phyloP scores from a whole-genome alignment of 2,888 invertebrate species.

The Thymelicus lineola region DNA sequence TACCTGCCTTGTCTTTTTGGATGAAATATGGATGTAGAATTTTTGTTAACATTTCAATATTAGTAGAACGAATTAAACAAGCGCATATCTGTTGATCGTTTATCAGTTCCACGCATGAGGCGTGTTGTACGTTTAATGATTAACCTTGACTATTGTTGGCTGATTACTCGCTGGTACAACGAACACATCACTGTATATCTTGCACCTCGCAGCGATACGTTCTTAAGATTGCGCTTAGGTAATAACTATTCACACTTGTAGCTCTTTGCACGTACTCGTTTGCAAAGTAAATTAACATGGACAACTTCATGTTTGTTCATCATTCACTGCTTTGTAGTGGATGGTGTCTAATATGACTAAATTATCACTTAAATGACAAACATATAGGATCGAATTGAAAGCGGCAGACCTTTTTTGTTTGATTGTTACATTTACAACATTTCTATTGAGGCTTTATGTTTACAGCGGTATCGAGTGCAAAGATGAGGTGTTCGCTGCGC shows the following conservation, averaged over 20 bases:
- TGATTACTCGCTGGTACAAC: constrained; percentile 63
- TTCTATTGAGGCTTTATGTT: constrained; percentile 62
- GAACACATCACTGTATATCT: constrained; percentile 38
- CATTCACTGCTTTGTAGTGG: background rate
- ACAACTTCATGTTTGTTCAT: constrained; percentile 16
- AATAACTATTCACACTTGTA: constrained; percentile 56
- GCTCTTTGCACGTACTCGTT: constrained; percentile 46
- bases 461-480: constrained; percentile 92
- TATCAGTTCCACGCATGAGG: constrained; percentile 43
- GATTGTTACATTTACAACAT: constrained; percentile 49
- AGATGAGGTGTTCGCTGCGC: constrained; percentile 91
- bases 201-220: constrained; percentile 51
- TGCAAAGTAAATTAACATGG: constrained; percentile 58
- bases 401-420: constrained; percentile 40
- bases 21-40: constrained; percentile 13
- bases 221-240: constrained; percentile 51
- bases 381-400: background rate
- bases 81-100: constrained; percentile 36
- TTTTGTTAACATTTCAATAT: constrained; percentile 32
- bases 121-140: constrained; percentile 48
- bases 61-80: constrained; percentile 45
- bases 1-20: constrained; percentile 7
- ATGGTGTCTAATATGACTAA: constrained; percentile 15
- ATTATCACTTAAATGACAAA: constrained; percentile 10
- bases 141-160: constrained; percentile 74